Conservation (phyloP, 2,797 vertebrate species). For the Clarias fuscus region DNA sequence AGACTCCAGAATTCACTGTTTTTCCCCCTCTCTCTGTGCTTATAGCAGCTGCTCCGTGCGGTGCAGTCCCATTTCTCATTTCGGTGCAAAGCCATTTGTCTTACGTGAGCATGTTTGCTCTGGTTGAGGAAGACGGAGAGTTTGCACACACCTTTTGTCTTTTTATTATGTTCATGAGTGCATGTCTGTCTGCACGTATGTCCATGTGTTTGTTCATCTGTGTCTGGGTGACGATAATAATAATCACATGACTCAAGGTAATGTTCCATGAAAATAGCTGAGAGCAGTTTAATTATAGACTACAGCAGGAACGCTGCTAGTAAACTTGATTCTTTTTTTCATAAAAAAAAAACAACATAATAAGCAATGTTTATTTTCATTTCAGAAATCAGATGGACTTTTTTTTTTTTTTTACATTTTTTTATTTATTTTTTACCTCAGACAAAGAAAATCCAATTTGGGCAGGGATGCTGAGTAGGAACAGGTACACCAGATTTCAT, state of each 20-base stretch:
- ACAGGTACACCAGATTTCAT: slow-evolving; percentile 25
- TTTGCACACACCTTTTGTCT: slow-evolving; percentile 55
- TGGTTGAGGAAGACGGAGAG: slow-evolving; percentile 47
- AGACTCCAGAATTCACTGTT: slow-evolving; percentile 15
- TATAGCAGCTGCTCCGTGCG: slow-evolving; percentile 52
- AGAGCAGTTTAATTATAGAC: slow-evolving; percentile 91
- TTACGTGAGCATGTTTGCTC: slow-evolving; percentile 68
- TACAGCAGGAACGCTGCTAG: slow-evolving; percentile 72
- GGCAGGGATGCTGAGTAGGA: slow-evolving; percentile 28
- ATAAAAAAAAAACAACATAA: slow-evolving; percentile 18
- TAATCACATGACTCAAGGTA: slow-evolving; percentile 88
- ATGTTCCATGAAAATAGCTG: slow-evolving; percentile 98
- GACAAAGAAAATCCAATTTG: slow-evolving; percentile 48
- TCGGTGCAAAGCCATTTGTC: slow-evolving; percentile 67
- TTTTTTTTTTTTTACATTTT: slow-evolving; percentile 1
- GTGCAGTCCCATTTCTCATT: slow-evolving; percentile 50
- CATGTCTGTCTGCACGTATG: slow-evolving; percentile 58
- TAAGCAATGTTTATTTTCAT: slow-evolving; percentile 62
- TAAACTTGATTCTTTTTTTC: slow-evolving; percentile 66
- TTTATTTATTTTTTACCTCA: slow-evolving; percentile 54
- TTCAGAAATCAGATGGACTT: slow-evolving; percentile 52
- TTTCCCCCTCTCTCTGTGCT: slow-evolving; percentile 29
- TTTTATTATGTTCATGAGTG: slow-evolving; percentile 53
- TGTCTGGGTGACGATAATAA: slow-evolving; percentile 77
- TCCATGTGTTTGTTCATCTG: slow-evolving; percentile 68